Evolutionary conservation across 64 coral and sea anemone genomes (phyloP).

Genomic region (Actinia equina): DNA sequence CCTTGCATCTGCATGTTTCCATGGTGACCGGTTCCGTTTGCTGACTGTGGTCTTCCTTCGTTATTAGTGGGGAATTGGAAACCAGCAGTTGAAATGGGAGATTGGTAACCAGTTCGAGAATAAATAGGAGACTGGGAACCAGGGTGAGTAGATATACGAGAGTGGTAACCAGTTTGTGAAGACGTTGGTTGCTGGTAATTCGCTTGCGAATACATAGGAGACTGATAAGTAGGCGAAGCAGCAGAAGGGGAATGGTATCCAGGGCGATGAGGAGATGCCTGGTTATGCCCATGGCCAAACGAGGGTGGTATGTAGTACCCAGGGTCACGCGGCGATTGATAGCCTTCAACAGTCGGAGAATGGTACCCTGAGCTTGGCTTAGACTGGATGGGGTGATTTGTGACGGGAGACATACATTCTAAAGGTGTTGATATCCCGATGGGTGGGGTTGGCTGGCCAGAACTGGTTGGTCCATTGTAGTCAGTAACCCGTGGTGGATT

Average conservation of each 20-base stretch:
- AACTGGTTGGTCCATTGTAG: neutral
- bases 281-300: neutral
- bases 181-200: neutral
- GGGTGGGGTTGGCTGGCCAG: constrained; percentile 28
- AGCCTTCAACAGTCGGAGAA: neutral
- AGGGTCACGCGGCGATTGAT: neutral
- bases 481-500: neutral
- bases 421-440: constrained; percentile 21
- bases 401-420: neutral
- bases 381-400: neutral
- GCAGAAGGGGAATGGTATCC: neutral
- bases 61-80: neutral
- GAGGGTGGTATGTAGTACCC: neutral
- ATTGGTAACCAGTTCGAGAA: neutral
- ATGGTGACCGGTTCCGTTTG: neutral
- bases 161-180: neutral
- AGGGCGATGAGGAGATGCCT: neutral
- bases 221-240: neutral
- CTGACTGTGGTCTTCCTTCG: neutral
- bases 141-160: neutral
- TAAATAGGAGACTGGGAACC: neutral
- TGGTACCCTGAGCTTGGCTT: neutral
- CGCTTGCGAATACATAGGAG: neutral
- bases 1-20: neutral
- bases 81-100: neutral